Conservation (phyloP, 92 coral and sea anemone species). For the Zoanthus sansibaricus region DNA sequence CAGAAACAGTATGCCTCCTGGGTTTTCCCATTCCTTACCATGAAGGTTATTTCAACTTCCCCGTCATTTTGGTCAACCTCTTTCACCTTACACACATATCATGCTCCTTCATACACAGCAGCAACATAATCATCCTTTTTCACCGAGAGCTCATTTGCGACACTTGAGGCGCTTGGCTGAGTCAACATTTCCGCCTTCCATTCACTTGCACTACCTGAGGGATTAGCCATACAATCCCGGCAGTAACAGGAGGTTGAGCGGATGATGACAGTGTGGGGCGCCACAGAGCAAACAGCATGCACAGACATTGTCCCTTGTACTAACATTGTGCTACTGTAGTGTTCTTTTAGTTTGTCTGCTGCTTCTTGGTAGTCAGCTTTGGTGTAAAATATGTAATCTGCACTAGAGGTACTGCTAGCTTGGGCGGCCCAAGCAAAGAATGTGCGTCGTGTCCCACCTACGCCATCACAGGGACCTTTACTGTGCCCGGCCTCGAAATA, state of each 20-base stretch:
- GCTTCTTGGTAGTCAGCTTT: background rate
- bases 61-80: background rate
- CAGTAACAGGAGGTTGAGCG: too few species aligned
- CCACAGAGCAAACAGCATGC: background rate
- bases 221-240: too few species aligned
- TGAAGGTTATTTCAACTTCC: background rate
- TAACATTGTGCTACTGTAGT: background rate
- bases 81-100: slow-evolving; percentile 6
- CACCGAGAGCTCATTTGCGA: background rate
- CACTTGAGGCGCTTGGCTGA: background rate
- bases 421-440: slow-evolving; percentile 52
- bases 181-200: slow-evolving; percentile 8
- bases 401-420: background rate
- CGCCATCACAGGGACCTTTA: slow-evolving; percentile 41
- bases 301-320: background rate
- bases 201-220: background rate
- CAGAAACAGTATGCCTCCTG: too few species aligned
- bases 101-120: slow-evolving; percentile 6
- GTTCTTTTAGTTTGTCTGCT: background rate
- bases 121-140: slow-evolving; percentile 15
- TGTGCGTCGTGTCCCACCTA: slow-evolving; percentile 61
- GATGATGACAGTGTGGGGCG: too few species aligned
- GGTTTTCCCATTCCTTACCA: background rate
- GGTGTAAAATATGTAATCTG: background rate
- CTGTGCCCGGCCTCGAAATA: slow-evolving; percentile 63